A percentile compares a stretch with the other conserved stretches of the same genome.
These are phyloP conservation scores for Monopis laevigella DNA, from an alignment of 2,888 invertebrate species.

Conservation along the genomic window DNA sequence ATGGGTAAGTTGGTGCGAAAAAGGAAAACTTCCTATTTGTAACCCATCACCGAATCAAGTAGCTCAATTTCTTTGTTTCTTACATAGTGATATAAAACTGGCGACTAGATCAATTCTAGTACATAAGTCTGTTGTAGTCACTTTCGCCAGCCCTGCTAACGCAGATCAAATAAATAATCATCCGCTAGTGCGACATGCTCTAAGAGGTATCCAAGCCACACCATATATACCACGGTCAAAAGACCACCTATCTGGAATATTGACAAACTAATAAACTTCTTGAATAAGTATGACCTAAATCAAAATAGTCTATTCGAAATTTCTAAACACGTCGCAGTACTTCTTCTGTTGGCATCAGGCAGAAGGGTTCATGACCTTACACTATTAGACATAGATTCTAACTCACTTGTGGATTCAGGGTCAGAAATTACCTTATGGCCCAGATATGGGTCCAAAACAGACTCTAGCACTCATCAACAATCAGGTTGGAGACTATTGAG, in stretches of 20 bases:
- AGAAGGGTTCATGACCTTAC: conserved; percentile 18
- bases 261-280: background rate
- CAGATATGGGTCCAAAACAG: too few relatives aligned
- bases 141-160: conserved; percentile 13
- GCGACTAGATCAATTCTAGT: conserved; percentile 13
- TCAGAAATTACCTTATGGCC: too few relatives aligned
- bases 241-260: background rate
- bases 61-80: too few relatives aligned
- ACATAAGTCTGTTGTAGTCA: too few relatives aligned
- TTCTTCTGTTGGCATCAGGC: conserved; percentile 17
- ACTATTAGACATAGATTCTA: background rate
- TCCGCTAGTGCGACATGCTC: too few relatives aligned
- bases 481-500: too few relatives aligned
- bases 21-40: conserved; percentile 13
- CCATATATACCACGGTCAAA: too few relatives aligned
- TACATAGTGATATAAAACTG: conserved; percentile 3
- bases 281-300: background rate
- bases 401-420: too few relatives aligned
- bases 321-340: conserved; percentile 6
- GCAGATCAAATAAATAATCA: too few relatives aligned
- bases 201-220: too few relatives aligned
- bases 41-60: too few relatives aligned
- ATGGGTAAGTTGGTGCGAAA: conserved; percentile 13
- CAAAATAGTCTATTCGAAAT: background rate
- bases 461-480: too few relatives aligned